A percentile compares a stretch with the other conserved stretches of the same genome.
These are phyloP conservation scores for Archivesica marissinica DNA, from an alignment of 1,140 invertebrate species.

Conservation along the genomic window DNA sequence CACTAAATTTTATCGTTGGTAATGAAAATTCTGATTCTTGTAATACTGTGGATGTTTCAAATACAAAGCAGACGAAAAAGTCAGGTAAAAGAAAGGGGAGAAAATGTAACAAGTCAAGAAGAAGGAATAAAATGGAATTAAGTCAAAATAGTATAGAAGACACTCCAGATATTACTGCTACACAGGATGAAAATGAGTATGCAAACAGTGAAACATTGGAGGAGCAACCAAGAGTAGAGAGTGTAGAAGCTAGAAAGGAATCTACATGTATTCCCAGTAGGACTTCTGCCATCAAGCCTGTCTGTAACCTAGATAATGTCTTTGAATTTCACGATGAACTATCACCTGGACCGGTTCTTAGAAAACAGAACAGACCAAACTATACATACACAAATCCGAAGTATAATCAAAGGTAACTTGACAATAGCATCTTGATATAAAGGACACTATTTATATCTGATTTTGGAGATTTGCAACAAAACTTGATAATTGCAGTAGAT, in stretches of 20 bases:
- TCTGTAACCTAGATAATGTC: not conserved
- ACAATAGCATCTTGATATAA: too few relatives aligned
- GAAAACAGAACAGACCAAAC: not conserved
- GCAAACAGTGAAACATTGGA: not conserved
- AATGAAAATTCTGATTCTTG: not conserved
- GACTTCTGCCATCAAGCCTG: not conserved
- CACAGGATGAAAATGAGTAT: too few relatives aligned
- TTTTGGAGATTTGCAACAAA: too few relatives aligned
- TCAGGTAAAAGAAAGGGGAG: not conserved
- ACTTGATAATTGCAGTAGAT: too few relatives aligned
- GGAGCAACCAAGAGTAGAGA: not conserved
- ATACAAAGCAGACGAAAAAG: not conserved
- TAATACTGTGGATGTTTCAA: not conserved
- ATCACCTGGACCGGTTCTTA: not conserved
- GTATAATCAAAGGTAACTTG: too few relatives aligned
- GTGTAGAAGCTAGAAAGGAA: not conserved
- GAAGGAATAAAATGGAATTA: not conserved
- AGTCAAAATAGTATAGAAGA: not conserved
- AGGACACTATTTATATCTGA: too few relatives aligned
- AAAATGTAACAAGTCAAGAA: not conserved
- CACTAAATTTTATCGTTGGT: not conserved
- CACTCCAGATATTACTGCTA: not conserved
- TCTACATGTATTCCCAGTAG: not conserved
- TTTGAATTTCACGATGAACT: constrained; percentile 37
- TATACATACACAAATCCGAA: too few relatives aligned